Percentiles rank a stretch among this genome's conserved stretches.
These are phyloP conservation scores for Hoplostethus atlanticus DNA, from an alignment of 2,797 vertebrate genomes.

Conservation along the genomic window DNA sequence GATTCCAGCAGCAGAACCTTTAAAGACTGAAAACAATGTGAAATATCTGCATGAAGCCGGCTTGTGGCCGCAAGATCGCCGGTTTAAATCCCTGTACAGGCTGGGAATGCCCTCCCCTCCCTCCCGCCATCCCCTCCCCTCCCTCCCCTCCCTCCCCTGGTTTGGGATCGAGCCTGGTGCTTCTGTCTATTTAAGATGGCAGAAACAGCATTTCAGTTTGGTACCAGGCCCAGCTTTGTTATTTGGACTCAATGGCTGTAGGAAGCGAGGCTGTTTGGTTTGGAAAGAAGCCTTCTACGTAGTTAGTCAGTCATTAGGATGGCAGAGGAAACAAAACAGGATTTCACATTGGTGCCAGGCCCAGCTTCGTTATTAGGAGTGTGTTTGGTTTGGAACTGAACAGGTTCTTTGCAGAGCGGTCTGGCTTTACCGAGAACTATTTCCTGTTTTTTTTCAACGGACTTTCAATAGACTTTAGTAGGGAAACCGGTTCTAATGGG, in stretches of 20 bases:
- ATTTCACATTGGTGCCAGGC: slow-evolving; percentile 23
- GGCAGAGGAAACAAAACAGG: slow-evolving; percentile 28
- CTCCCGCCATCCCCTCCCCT: too few species aligned
- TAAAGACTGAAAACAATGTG: too few species aligned
- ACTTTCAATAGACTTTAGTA: too few species aligned
- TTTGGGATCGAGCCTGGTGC: slow-evolving; percentile 21
- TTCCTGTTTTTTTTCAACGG: too few species aligned
- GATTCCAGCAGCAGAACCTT: too few species aligned
- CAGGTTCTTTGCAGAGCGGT: too few species aligned
- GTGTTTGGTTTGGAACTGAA: slow-evolving; percentile 40
- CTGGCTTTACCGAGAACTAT: too few species aligned
- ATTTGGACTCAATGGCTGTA: slow-evolving; percentile 11
- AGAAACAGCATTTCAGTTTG: slow-evolving; percentile 12
- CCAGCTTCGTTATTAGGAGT: slow-evolving; percentile 52
- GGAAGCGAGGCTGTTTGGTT: slow-evolving; percentile 48
- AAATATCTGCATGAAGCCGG: too few species aligned
- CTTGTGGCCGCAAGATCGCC: too few species aligned
- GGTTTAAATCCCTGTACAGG: too few species aligned
- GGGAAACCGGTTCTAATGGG: too few species aligned
- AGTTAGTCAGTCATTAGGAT: slow-evolving; percentile 22
- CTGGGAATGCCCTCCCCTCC: too few species aligned
- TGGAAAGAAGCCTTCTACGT: slow-evolving; percentile 40
- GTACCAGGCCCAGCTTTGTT: slow-evolving; percentile 27
- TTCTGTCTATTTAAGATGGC: slow-evolving; percentile 29
- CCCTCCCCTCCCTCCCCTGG: background rate